Evolutionary conservation across 2,888 invertebrate species (phyloP).

Genomic region (Heteromurus nitidus): DNA sequence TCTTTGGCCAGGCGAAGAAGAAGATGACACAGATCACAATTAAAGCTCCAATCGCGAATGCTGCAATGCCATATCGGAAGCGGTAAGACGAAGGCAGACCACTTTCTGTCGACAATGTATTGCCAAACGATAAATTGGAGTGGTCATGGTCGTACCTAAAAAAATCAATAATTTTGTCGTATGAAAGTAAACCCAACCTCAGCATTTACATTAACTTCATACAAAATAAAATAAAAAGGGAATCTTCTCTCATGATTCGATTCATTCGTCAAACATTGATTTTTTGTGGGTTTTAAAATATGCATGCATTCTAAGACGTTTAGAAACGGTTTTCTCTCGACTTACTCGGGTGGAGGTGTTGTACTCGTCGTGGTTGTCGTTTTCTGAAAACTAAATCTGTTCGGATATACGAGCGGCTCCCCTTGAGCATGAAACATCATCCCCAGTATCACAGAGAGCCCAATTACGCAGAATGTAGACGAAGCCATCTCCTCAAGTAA

Average conservation of each 20-base stretch:
- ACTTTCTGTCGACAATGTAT: neutral
- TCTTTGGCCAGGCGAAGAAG: neutral
- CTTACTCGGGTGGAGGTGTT: constrained; percentile 38
- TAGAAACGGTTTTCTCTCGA: neutral
- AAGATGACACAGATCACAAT: constrained; percentile 7
- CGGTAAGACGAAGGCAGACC: neutral
- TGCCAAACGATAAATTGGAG: constrained; percentile 7
- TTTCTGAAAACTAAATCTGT: constrained; percentile 51
- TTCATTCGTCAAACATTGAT: neutral
- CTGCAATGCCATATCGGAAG: constrained; percentile 34
- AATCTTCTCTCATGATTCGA: no score
- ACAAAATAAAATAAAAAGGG: no score
- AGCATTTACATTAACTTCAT: no score
- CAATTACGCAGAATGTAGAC: no score
- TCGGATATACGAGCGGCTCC: constrained; percentile 51
- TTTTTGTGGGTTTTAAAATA: no score
- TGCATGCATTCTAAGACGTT: constrained; percentile 3
- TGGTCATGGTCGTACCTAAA: constrained; percentile 19
- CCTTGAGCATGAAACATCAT: no score
- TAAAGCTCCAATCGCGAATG: constrained; percentile 17
- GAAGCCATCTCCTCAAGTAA: no score
- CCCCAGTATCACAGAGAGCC: no score
- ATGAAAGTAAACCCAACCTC: no score
- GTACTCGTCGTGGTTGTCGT: constrained; percentile 46
- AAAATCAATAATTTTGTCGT: no score